Evolutionary conservation across 2,113 vertebrate genomes (phyloP), one percentile per base, ranked within the genome.

Genomic region (Rana temporaria): DNA sequence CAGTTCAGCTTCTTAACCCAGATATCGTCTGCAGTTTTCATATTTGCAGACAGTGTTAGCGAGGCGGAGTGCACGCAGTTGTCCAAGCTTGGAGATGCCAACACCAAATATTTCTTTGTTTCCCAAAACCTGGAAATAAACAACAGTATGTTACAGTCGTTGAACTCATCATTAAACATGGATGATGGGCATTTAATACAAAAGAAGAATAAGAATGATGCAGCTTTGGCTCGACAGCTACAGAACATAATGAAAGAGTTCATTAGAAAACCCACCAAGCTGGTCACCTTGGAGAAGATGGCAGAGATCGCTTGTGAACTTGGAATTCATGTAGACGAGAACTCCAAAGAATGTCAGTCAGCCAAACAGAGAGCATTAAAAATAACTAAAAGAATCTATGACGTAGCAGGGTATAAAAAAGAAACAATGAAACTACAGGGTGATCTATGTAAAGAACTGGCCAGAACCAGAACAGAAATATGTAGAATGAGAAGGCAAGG

Each of bases 211-310:
- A 87, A 93, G 75, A 81, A 91, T 64, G 79, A 59, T 26, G 86
- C 86, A 64, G 96, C 95, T 81, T 34, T 95, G 38, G 90, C 95
- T 84, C 85, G 79, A 9, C 90, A 87, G 2, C 84, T 87, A 65
- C 85, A 91, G 20, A 86, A 4, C 81, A 82, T 22, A 87, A 89
- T 34, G 86, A 78, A 19, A 20, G 65, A 32, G 0, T 71, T 38
- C 78, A 66, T 18, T 38, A 66, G 12, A 70, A 63, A 74, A 6
- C 62, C 22, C 38, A 16, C 6, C 82, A 84, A 24, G 55, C n/a
- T 15, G 24, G 24, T 0, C 15, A 1, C 0, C 22, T 65, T 11
- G 52, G 56, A 0, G 74, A 42, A 60, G 42, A 81, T 19, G 42
- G 42, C 38, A 26, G 11, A 24, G 14, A 48, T 11, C 42, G 42